Evolutionary conservation across 2,888 invertebrate genomes (phyloP).

Genomic region (Merodon equestris): DNA sequence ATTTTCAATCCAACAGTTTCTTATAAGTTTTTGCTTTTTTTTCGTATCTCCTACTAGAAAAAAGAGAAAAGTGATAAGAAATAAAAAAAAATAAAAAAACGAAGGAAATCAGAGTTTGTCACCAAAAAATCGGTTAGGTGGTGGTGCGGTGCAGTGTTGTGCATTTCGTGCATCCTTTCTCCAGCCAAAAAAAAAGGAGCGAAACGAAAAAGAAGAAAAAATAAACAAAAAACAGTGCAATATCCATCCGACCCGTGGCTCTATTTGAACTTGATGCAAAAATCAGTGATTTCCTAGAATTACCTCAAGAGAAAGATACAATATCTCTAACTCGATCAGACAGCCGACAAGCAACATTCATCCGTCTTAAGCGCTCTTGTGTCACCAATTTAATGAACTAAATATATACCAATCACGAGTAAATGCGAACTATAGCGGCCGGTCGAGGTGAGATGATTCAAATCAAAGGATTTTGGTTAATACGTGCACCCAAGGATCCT

Average conservation of each 20-base stretch:
- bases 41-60: neutral
- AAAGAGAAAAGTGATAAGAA: constrained; percentile 25
- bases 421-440: constrained; percentile 33
- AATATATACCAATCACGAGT: constrained; percentile 14
- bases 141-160: neutral
- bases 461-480: constrained; percentile 54
- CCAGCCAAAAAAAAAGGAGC: too few relatives aligned
- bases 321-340: constrained; percentile 28
- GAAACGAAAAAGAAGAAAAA: too few relatives aligned
- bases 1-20: constrained; percentile 1
- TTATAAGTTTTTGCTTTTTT: constrained; percentile 18
- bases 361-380: constrained; percentile 25
- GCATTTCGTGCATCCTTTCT: neutral
- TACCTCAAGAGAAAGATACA: constrained; percentile 21
- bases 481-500: constrained; percentile 51
- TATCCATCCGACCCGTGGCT: too few relatives aligned
- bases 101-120: constrained; percentile 42
- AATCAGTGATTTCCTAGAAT: constrained; percentile 6
- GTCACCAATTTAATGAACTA: neutral
- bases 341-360: constrained; percentile 53
- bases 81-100: constrained; percentile 49
- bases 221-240: too few relatives aligned
- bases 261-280: neutral
- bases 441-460: constrained; percentile 55
- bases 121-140: constrained; percentile 8